These are phyloP conservation scores for Drosophila neotestacea DNA, from an alignment of 2,888 invertebrate genomes.

Conservation along the genomic window DNA sequence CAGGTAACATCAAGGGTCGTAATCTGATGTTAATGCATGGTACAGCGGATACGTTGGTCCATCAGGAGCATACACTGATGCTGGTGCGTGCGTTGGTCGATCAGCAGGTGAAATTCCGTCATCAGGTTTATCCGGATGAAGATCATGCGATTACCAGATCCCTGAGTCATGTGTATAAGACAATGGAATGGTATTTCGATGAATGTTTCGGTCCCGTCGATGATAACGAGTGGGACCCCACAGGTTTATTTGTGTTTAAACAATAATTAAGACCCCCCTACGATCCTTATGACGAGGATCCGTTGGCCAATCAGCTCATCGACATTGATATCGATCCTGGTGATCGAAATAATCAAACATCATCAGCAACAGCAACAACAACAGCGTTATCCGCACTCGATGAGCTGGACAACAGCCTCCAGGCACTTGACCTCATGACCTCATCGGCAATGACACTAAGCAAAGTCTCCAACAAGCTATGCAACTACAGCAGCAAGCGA, in stretches of 20 bases:
- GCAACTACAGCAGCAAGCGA: conserved; percentile 74
- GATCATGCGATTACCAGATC: conserved; percentile 91
- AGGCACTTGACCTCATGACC: conserved; percentile 68
- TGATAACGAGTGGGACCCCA: conserved; percentile 90
- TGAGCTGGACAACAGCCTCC: conserved; percentile 67
- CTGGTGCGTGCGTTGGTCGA: conserved; percentile 93
- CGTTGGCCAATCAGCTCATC: conserved; percentile 74
- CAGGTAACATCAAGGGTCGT: conserved; percentile 90
- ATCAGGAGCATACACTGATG: conserved; percentile 94
- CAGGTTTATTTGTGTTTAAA: conserved; percentile 86
- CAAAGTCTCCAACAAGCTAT: conserved; percentile 66
- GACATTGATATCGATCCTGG: conserved; percentile 63
- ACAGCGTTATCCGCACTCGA: conserved; percentile 68
- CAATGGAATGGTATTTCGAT: conserved; percentile 94
- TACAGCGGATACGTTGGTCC: conserved; percentile 93
- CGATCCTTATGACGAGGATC: conserved; percentile 80
- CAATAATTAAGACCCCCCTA: conserved; percentile 83
- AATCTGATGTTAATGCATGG: conserved; percentile 91
- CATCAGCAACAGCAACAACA: conserved; percentile 43
- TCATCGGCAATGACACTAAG: conserved; percentile 72
- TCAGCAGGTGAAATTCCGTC: conserved; percentile 92
- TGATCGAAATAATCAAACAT: conserved; percentile 45
- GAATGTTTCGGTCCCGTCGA: conserved; percentile 92
- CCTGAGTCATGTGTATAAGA: conserved; percentile 91
- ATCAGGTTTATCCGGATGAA: conserved; percentile 95